These are phyloP conservation scores for Pristionchus mayeri DNA, from an alignment of 2,888 invertebrate genomes.

Conservation along the genomic window DNA sequence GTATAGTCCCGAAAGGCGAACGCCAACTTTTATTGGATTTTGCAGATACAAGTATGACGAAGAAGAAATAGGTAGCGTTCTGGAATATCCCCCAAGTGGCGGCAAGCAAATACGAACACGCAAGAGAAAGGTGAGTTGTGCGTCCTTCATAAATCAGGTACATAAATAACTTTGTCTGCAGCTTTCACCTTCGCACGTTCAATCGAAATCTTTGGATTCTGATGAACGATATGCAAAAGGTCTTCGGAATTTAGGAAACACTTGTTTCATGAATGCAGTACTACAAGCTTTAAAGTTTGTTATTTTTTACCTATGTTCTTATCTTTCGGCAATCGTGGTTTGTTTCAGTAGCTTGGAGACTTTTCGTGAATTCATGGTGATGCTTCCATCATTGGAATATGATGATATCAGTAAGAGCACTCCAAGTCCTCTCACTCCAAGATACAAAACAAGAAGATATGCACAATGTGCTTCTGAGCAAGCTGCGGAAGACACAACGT, in stretches of 20 bases:
- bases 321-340: background rate
- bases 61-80: slow-evolving; percentile 39
- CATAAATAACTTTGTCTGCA: too few relatives aligned
- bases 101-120: slow-evolving; percentile 50
- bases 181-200: background rate
- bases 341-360: slow-evolving; percentile 86
- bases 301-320: too few relatives aligned
- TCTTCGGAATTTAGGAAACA: slow-evolving; percentile 87
- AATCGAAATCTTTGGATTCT: background rate
- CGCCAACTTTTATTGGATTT: background rate
- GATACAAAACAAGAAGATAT: slow-evolving; percentile 5
- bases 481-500: background rate
- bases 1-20: too few relatives aligned
- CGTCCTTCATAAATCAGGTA: background rate
- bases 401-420: slow-evolving; percentile 61
- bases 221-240: slow-evolving; percentile 77
- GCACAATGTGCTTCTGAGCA: background rate
- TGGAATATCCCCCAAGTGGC: slow-evolving; percentile 41
- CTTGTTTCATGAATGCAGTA: slow-evolving; percentile 90
- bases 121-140: slow-evolving; percentile 52
- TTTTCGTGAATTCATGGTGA: slow-evolving; percentile 87
- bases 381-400: slow-evolving; percentile 84
- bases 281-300: slow-evolving; percentile 84
- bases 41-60: background rate
- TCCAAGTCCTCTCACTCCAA: background rate